These are phyloP conservation scores for Chironomus striatipennis DNA, from an alignment of 1,140 invertebrate species.

Conservation along the genomic window DNA sequence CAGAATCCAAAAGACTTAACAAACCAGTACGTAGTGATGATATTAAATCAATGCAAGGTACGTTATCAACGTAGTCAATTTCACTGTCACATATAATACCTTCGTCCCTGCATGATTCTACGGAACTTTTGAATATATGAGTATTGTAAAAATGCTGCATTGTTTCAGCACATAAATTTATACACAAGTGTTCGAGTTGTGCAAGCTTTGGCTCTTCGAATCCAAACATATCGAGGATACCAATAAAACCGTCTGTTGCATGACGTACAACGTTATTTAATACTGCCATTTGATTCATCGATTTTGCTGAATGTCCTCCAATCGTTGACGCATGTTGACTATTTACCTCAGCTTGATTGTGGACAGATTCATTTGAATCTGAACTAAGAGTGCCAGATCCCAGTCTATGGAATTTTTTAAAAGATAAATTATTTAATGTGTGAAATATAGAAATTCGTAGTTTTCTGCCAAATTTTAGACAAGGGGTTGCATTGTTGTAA, in stretches of 20 bases:
- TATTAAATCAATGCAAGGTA: constrained; percentile 90
- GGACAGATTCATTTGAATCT: constrained; percentile 84
- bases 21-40: constrained; percentile 86
- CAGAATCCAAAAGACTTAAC: constrained; percentile 85
- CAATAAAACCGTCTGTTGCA: constrained; percentile 91
- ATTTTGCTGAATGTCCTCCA: constrained; percentile 68
- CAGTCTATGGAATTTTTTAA: constrained; percentile 41
- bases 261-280: constrained; percentile 85
- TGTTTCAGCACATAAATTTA: constrained; percentile 91
- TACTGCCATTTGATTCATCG: constrained; percentile 60
- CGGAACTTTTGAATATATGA: constrained; percentile 89
- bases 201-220: constrained; percentile 82
- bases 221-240: constrained; percentile 92
- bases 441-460: too few species aligned
- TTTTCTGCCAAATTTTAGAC: too few species aligned
- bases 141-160: constrained; percentile 98
- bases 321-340: constrained; percentile 83
- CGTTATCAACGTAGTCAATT: constrained; percentile 91
- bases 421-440: not conserved
- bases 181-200: constrained; percentile 87
- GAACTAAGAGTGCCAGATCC: constrained; percentile 84
- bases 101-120: constrained; percentile 89
- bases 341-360: constrained; percentile 74
- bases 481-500: too few species aligned
- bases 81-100: constrained; percentile 85